Conservation (phyloP, 2,888 invertebrate species). For the Saturnia pavonia region DNA sequence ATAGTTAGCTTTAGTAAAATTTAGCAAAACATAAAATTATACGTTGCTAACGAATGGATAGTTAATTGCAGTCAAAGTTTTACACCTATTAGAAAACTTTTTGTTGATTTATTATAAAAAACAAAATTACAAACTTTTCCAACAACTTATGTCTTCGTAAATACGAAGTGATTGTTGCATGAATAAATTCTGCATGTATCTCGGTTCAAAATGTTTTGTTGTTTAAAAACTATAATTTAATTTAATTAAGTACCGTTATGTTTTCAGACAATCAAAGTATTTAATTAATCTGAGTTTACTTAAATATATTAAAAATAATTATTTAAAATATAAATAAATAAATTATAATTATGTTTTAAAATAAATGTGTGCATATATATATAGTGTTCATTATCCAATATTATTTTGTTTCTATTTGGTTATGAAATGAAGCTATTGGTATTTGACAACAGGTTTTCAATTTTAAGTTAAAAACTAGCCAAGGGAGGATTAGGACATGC, state of each 20-base stretch:
- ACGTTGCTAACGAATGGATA: not conserved
- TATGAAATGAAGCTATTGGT: no score
- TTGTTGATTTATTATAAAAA: not conserved
- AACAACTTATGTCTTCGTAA: not conserved
- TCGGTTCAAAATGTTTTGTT: not conserved
- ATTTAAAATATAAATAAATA: not conserved
- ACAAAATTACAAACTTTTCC: not conserved
- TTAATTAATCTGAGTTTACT: not conserved
- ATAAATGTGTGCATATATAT: not conserved
- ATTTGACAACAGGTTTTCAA: no score
- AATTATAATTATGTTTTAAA: no score
- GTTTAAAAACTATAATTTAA: not conserved
- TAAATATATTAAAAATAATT: not conserved
- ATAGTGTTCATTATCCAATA: not conserved
- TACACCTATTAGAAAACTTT: not conserved
- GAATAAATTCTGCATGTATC: no score
- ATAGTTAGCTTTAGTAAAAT: no score
- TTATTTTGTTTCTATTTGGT: not conserved
- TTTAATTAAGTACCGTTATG: conserved; percentile 18
- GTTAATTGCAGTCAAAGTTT: not conserved
- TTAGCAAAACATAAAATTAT: not conserved
- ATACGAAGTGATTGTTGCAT: not conserved
- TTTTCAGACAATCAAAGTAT: conserved; percentile 19
- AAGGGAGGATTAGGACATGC: no score
- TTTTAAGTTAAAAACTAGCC: no score